Conservation (phyloP, 2,797 vertebrate species). For the Lacerta bilineata region DNA sequence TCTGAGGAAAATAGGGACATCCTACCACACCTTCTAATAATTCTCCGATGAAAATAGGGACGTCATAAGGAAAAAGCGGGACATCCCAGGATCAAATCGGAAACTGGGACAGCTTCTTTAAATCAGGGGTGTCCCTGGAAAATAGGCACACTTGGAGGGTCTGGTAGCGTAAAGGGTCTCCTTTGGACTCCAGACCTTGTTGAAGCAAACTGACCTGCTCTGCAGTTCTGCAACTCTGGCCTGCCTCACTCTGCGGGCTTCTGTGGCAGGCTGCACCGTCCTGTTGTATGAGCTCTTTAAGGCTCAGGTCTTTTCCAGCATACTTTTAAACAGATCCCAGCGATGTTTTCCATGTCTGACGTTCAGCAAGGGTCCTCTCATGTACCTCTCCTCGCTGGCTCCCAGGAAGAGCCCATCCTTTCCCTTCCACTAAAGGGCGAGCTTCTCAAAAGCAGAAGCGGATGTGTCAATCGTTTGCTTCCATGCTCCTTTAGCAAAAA, state of each 20-base stretch:
- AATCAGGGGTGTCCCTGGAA: too few relatives aligned
- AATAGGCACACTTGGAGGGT: too few relatives aligned
- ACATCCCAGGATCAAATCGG: too few relatives aligned
- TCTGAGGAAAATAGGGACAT: too few relatives aligned
- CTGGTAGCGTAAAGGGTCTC: too few relatives aligned
- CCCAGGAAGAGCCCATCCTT: not conserved
- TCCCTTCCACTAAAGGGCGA: not conserved
- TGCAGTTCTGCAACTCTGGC: not conserved
- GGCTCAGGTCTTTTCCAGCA: not conserved
- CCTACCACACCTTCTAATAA: too few relatives aligned
- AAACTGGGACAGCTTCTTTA: too few relatives aligned
- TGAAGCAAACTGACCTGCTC: too few relatives aligned
- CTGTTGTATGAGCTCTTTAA: not conserved
- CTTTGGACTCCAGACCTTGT: too few relatives aligned
- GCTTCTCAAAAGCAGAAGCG: not conserved
- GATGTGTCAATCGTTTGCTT: not conserved
- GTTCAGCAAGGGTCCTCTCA: not conserved
- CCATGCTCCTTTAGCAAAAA: not conserved
- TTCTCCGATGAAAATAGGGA: too few relatives aligned
- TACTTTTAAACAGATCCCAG: not conserved
- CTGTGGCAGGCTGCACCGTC: not conserved
- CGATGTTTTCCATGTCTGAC: not conserved
- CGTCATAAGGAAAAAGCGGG: too few relatives aligned
- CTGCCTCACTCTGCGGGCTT: not conserved
- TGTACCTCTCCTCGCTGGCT: not conserved